Evolutionary conservation across 2,797 vertebrate genomes (phyloP), one percentile per base, ranked within the genome.

Genomic region (Phalloptychus januarius): DNA sequence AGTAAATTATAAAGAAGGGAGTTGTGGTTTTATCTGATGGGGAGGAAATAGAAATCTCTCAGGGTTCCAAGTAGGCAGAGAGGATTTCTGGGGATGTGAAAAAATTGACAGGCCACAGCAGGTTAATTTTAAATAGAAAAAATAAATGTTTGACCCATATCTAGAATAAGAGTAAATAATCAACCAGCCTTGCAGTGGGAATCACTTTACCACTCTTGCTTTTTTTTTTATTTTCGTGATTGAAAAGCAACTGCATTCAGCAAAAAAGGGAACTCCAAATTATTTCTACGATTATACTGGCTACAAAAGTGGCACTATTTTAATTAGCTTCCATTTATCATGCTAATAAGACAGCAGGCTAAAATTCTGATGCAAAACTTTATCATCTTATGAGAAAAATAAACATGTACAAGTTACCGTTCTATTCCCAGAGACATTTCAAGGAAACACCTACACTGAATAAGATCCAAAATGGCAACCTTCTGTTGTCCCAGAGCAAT

Each of bases 301-400:
- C 42, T 28, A 71, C 50, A 44, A 71, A 31, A 18, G 28, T 3
- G 38, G 65, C 25, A 56, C 56, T 75, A 72, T 54, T 38, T 40
- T 54, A 18, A 71, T 72, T 48, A 71, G 20, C 20, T 71, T 42
- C 25, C 38, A 18, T 63, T 58, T 5, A 42, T 54, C 18, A 25
- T 20, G n/a, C 40, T 20, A 74, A 54, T 54, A 38, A 16, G 7
- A 33, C 36, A 18, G 61, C 36, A 70, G 44, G 74, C 42, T 80
- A 52, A 72, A 70, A 76, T 18, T 45, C 73, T 77, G 71, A 80
- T 52, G n/a, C 61, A 81, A 72, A 71, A 16, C 72, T 63, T 44
- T 40, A 25, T 80, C 71, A 50, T 5, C 12, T 15, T 18, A 58
- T 0, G 25, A 78, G n/a, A 58, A 84, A 71, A 54, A 44, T 28